Evolutionary conservation across 2,113 vertebrate species (phyloP).

Genomic region (Ochotona curzoniae): DNA sequence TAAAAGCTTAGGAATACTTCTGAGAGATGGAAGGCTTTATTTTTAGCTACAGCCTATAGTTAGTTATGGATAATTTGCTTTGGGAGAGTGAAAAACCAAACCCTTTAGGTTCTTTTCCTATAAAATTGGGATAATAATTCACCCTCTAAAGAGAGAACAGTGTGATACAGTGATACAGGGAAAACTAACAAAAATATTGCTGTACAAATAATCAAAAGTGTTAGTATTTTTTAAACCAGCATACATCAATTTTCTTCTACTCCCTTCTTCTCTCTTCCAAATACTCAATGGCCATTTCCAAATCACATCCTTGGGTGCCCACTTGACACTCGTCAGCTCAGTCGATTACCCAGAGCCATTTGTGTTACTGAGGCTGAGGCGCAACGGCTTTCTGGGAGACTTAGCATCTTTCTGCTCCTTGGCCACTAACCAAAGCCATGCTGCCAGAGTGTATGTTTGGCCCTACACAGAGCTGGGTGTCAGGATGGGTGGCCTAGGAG

Average conservation of each 20-base stretch:
- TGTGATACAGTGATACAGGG: neutral
- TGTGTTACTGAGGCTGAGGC: neutral
- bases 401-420: neutral
- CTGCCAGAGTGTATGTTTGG: neutral
- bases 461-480: neutral
- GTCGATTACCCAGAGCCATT: neutral
- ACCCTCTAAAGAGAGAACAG: neutral
- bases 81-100: constrained; percentile 16
- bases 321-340: neutral
- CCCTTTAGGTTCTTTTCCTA: neutral
- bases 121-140: constrained; percentile 44
- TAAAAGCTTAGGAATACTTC: neutral
- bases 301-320: neutral
- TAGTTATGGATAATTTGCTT: neutral
- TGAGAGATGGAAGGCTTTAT: neutral
- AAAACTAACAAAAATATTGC: constrained; percentile 38
- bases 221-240: neutral
- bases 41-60: neutral
- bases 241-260: neutral
- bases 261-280: neutral
- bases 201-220: constrained; percentile 3
- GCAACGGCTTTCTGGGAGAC: neutral
- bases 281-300: neutral
- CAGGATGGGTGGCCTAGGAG: neutral
- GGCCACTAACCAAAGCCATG: neutral